A percentile compares a stretch with the other conserved stretches of the same genome.
Evolutionary conservation across 2,797 vertebrate genomes (phyloP).

Genomic region (Pipistrellus kuhlii): DNA sequence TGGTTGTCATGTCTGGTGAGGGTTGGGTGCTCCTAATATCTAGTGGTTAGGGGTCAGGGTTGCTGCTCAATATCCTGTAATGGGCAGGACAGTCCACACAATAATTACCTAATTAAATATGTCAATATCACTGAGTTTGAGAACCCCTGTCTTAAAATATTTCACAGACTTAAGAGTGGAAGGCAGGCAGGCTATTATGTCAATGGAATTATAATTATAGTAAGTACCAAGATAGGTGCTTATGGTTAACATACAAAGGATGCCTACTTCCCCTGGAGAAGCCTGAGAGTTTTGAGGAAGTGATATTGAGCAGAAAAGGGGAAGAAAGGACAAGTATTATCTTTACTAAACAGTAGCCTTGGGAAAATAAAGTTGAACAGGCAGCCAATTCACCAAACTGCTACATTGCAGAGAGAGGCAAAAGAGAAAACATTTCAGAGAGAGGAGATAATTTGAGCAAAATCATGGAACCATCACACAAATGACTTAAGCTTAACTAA

Average conservation of each 20-base stretch:
- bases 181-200: background rate
- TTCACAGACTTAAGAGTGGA: background rate
- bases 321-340: background rate
- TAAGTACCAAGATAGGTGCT: background rate
- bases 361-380: too few relatives aligned
- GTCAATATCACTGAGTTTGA: background rate
- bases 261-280: background rate
- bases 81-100: background rate
- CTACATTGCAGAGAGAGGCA: background rate
- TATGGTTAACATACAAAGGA: background rate
- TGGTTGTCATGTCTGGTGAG: background rate
- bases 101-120: background rate
- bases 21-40: background rate
- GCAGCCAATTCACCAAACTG: too few relatives aligned
- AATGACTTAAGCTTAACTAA: background rate
- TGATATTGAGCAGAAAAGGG: background rate
- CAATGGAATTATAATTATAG: background rate
- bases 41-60: background rate
- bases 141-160: background rate
- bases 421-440: background rate
- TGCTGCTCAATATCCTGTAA: background rate
- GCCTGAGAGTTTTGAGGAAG: background rate
- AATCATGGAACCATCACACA: background rate
- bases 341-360: too few relatives aligned
- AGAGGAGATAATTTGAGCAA: background rate